phyloP scores from a whole-genome alignment of 1,140 invertebrate species.

The Pinna nobilis region DNA sequence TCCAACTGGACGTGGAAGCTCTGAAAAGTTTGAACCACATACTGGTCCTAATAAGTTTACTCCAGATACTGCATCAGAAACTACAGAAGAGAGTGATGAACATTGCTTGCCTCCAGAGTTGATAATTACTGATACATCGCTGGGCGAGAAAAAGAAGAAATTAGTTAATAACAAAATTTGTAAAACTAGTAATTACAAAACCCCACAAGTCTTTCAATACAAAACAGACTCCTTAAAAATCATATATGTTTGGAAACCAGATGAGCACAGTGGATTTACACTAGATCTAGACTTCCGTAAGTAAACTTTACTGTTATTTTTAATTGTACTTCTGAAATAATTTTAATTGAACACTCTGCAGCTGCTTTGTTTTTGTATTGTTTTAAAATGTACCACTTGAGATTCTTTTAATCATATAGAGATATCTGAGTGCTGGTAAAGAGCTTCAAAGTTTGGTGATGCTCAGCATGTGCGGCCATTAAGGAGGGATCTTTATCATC shows the following conservation, averaged over 20 bases:
- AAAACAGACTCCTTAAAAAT: constrained; percentile 57
- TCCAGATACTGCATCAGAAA: no score
- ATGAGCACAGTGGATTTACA: constrained; percentile 60
- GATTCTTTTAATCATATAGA: no score
- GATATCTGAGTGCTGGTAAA: no score
- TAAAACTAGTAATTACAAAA: constrained; percentile 47
- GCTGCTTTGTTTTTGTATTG: no score
- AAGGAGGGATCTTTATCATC: no score
- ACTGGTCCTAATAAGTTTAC: neutral
- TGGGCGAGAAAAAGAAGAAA: constrained; percentile 26
- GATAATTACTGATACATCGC: constrained; percentile 37
- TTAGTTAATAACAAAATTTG: constrained; percentile 45
- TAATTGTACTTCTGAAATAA: no score
- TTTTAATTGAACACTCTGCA: no score
- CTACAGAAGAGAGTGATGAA: no score
- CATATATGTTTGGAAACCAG: constrained; percentile 55
- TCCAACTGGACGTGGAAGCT: neutral
- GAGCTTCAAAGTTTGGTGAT: no score
- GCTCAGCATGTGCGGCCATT: no score
- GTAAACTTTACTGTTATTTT: no score
- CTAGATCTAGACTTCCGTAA: constrained; percentile 59
- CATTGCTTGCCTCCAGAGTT: constrained; percentile 52
- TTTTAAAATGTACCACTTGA: no score
- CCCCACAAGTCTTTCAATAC: constrained; percentile 60
- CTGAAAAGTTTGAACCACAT: neutral